Percentiles rank a stretch among this genome's conserved stretches.
Evolutionary conservation across 1,140 invertebrate genomes (phyloP).

Genomic region (Meloidogyne floridensis): DNA sequence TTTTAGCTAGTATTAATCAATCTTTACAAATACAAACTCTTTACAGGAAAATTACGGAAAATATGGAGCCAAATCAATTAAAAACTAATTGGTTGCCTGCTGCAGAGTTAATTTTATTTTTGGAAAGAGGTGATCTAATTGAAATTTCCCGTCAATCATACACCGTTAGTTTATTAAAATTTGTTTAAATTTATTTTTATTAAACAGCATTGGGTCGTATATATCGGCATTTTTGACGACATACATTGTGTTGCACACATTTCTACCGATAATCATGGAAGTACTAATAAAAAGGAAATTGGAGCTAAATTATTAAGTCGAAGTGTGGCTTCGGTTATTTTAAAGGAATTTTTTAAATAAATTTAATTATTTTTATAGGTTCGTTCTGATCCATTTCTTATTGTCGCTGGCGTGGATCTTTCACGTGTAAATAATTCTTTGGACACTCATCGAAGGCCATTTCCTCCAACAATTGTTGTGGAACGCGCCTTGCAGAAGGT

Average conservation of each 20-base stretch:
- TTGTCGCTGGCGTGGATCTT: slow-evolving; percentile 7
- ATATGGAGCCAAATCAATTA: slow-evolving; percentile 28
- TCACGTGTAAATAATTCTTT: slow-evolving; percentile 32
- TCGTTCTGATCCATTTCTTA: slow-evolving; percentile 18
- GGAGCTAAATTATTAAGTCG: slow-evolving; percentile 13
- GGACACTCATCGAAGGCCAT: slow-evolving; percentile 11
- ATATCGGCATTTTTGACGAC: slow-evolving; percentile 9
- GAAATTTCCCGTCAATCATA: slow-evolving; percentile 24
- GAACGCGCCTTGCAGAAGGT: slow-evolving; percentile 18
- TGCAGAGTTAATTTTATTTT: slow-evolving; percentile 12
- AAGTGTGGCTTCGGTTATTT: not conserved
- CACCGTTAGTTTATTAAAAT: slow-evolving; percentile 16
- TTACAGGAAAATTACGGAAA: not conserved
- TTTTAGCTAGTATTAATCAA: no score
- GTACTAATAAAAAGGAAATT: slow-evolving; percentile 21
- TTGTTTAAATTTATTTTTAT: not conserved
- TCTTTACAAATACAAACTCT: no score
- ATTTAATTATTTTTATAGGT: slow-evolving; percentile 9
- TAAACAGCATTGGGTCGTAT: slow-evolving; percentile 24
- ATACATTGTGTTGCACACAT: slow-evolving; percentile 14
- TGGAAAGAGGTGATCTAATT: slow-evolving; percentile 24
- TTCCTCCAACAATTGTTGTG: slow-evolving; percentile 26
- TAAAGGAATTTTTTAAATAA: not conserved
- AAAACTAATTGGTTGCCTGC: slow-evolving; percentile 15
- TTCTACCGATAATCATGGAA: slow-evolving; percentile 22